Conservation (phyloP, 1,140 invertebrate species). For the Rhyacophila brunnea region DNA sequence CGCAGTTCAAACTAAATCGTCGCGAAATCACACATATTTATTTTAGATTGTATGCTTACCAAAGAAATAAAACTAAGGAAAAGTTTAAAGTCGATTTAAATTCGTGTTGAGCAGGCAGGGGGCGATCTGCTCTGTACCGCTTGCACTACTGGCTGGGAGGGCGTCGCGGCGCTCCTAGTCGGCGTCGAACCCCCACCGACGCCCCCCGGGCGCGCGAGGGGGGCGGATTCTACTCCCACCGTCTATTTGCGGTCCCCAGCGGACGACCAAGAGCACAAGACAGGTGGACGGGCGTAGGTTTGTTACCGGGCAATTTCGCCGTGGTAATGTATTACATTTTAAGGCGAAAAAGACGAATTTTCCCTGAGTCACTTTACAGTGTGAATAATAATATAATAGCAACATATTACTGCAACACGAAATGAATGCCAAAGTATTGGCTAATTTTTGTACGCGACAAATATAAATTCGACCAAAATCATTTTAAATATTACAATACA, state of each 20-base stretch:
- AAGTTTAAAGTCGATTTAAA: constrained; percentile 25
- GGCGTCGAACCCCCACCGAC: constrained; percentile 33
- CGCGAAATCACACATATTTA: too few relatives aligned
- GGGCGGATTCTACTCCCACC: constrained; percentile 4
- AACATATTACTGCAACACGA: too few relatives aligned
- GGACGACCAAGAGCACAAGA: not conserved
- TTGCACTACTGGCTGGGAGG: constrained; percentile 26
- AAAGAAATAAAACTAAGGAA: constrained; percentile 34
- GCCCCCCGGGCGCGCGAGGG: constrained; percentile 35
- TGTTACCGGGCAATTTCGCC: too few relatives aligned
- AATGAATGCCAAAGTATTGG: too few relatives aligned
- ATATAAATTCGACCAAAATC: too few relatives aligned
- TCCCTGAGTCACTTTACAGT: too few relatives aligned
- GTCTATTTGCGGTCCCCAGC: constrained; percentile 12
- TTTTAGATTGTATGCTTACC: constrained; percentile 43
- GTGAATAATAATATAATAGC: too few relatives aligned
- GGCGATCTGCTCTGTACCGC: constrained; percentile 29
- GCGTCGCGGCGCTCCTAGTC: constrained; percentile 28
- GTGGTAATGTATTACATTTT: too few relatives aligned
- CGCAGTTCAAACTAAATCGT: not conserved
- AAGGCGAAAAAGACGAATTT: too few relatives aligned
- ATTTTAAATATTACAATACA: too few relatives aligned
- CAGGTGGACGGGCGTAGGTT: too few relatives aligned
- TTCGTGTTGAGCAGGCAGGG: constrained; percentile 25
- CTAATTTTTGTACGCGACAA: too few relatives aligned